These are phyloP conservation scores for Apeltes quadracus DNA, from an alignment of 2,113 vertebrate genomes.

Conservation along the genomic window DNA sequence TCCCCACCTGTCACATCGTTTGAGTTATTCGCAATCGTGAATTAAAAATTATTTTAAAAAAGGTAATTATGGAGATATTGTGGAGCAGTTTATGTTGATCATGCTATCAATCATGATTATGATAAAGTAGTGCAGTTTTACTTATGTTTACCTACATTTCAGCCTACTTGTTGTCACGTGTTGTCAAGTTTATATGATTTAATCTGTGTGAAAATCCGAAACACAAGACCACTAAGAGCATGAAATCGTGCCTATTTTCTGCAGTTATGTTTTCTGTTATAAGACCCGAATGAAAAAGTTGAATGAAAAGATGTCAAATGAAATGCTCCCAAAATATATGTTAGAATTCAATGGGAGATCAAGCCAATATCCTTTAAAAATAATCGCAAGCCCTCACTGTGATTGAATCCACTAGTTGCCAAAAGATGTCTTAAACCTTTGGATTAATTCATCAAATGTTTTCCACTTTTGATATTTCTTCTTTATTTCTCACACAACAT, in stretches of 20 bases:
- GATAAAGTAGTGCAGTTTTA: no score
- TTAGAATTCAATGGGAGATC: conserved; percentile 1
- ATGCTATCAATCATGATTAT: background rate
- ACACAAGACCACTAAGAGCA: background rate
- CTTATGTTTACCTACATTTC: background rate
- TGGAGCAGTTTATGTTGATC: background rate
- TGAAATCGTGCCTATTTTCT: background rate
- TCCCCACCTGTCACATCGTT: background rate
- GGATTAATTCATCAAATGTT: conserved; percentile 7
- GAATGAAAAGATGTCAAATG: background rate
- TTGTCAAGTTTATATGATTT: background rate
- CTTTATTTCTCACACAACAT: conserved; percentile 70
- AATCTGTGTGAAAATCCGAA: background rate
- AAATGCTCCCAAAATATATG: background rate
- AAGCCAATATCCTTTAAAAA: background rate
- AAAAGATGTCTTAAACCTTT: background rate
- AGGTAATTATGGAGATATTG: background rate
- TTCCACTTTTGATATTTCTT: conserved; percentile 22
- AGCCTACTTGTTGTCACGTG: background rate
- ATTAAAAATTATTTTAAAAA: background rate
- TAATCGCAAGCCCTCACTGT: background rate
- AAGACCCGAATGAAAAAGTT: background rate
- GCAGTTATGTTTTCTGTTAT: background rate
- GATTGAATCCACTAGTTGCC: background rate
- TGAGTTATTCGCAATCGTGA: background rate